These are phyloP conservation scores for Presbytis comata DNA, from an alignment of 2,797 vertebrate genomes.

Conservation along the genomic window DNA sequence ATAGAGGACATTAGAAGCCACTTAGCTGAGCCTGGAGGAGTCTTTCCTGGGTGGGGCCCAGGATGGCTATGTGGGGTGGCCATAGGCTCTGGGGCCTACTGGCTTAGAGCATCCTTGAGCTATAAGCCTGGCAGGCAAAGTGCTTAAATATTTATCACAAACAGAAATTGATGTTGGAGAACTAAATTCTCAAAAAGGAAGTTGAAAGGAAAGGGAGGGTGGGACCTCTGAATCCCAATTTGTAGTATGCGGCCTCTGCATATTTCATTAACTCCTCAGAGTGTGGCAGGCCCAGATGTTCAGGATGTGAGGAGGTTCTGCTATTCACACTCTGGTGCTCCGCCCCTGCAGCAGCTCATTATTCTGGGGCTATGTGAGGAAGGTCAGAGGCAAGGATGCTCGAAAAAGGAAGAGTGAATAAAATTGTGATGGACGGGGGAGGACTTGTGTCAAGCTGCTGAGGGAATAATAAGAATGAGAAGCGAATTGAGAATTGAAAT, in stretches of 20 bases:
- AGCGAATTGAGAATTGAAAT: background rate
- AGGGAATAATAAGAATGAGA: background rate
- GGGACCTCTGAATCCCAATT: background rate
- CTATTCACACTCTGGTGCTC: background rate
- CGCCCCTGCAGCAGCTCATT: background rate
- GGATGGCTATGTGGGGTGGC: background rate
- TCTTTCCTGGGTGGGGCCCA: background rate
- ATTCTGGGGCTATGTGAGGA: background rate
- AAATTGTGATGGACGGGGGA: background rate
- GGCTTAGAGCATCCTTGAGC: background rate
- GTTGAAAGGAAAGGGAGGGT: conserved; percentile 36
- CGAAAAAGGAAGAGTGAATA: background rate
- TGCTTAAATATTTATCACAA: conserved; percentile 61
- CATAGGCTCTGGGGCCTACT: background rate
- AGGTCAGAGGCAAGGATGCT: conserved; percentile 30
- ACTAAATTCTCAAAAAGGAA: conserved; percentile 55
- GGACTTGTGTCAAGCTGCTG: background rate
- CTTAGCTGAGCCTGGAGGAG: background rate
- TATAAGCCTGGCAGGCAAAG: background rate
- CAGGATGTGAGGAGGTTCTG: background rate
- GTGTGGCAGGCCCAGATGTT: background rate
- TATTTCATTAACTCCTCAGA: conserved; percentile 25
- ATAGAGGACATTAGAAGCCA: background rate
- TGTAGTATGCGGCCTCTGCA: background rate
- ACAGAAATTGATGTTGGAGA: conserved; percentile 55